Evolutionary conservation across 2,888 invertebrate species (phyloP).

Genomic region (Coremacera marginata): DNA sequence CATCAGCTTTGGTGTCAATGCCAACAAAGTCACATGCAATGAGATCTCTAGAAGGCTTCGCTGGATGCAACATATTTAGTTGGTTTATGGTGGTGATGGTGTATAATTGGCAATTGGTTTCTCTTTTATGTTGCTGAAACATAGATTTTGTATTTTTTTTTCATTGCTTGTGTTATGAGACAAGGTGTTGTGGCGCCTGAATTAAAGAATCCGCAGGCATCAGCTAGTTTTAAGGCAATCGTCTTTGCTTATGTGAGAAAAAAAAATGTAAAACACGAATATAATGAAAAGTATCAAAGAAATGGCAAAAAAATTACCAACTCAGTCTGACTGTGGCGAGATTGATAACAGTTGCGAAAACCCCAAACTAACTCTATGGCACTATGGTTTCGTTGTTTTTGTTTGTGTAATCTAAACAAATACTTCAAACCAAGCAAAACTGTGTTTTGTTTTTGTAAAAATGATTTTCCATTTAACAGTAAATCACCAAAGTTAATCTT

Average conservation of each 20-base stretch:
- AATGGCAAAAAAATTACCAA: conserved; percentile 21
- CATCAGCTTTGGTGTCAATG: too few relatives aligned
- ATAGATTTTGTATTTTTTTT: conserved; percentile 11
- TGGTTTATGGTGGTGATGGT: conserved; percentile 22
- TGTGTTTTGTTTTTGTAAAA: too few relatives aligned
- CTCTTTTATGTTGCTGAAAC: conserved; percentile 57
- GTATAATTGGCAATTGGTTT: conserved; percentile 40
- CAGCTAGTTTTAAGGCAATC: background rate
- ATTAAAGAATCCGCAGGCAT: conserved; percentile 32
- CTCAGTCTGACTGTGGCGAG: conserved; percentile 30
- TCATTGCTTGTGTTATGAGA: conserved; percentile 15
- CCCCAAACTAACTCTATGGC: conserved; percentile 21
- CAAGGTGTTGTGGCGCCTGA: conserved; percentile 48
- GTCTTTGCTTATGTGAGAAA: background rate
- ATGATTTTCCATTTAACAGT: too few relatives aligned
- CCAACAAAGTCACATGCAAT: too few relatives aligned
- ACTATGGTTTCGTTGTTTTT: too few relatives aligned
- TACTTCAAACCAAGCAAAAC: too few relatives aligned
- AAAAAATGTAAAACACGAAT: background rate
- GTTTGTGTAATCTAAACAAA: too few relatives aligned
- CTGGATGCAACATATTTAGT: conserved; percentile 4
- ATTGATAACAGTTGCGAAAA: conserved; percentile 28
- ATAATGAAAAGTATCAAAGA: background rate
- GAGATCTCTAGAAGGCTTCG: background rate
- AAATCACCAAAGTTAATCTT: too few relatives aligned